Conservation (phyloP, 2,113 vertebrate genomes). For the Silurus glanis region DNA sequence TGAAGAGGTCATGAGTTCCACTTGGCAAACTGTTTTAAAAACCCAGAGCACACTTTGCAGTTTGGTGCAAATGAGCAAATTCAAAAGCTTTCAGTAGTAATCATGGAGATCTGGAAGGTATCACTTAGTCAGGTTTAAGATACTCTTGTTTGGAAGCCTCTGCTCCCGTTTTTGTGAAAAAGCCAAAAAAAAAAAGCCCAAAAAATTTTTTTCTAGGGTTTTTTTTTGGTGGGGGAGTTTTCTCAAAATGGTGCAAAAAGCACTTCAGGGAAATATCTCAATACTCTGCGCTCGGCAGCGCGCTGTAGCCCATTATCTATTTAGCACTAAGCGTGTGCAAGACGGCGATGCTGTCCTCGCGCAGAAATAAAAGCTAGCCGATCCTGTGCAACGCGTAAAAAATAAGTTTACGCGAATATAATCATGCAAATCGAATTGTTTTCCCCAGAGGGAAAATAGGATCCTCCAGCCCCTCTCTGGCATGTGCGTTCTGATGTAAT, state of each 20-base stretch:
- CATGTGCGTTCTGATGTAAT: slow-evolving; percentile 51
- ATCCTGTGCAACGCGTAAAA: slow-evolving; percentile 1
- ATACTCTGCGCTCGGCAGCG: neutral
- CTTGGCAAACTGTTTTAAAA: slow-evolving; percentile 59
- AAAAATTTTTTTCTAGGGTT: neutral
- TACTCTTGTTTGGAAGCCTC: neutral
- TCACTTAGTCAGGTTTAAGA: neutral
- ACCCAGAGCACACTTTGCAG: slow-evolving; percentile 48
- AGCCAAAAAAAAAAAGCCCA: neutral
- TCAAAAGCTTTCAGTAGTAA: slow-evolving; percentile 62
- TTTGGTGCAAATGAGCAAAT: slow-evolving; percentile 65
- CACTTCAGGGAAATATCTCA: slow-evolving; percentile 22
- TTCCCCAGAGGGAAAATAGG: slow-evolving; percentile 39
- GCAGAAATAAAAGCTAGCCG: neutral
- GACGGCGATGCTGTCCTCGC: neutral
- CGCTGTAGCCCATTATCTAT: slow-evolving; percentile 28
- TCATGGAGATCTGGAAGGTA: slow-evolving; percentile 52
- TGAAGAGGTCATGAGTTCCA: slow-evolving; percentile 58
- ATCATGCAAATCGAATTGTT: slow-evolving; percentile 37
- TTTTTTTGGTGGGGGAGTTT: neutral
- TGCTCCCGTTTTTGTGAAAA: neutral
- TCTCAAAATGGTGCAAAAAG: neutral
- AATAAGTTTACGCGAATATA: slow-evolving; percentile 41
- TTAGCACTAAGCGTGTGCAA: neutral
- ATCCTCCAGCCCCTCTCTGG: slow-evolving; percentile 48